Evolutionary conservation across 1,140 invertebrate species (phyloP).

Genomic region (Planococcus citri): DNA sequence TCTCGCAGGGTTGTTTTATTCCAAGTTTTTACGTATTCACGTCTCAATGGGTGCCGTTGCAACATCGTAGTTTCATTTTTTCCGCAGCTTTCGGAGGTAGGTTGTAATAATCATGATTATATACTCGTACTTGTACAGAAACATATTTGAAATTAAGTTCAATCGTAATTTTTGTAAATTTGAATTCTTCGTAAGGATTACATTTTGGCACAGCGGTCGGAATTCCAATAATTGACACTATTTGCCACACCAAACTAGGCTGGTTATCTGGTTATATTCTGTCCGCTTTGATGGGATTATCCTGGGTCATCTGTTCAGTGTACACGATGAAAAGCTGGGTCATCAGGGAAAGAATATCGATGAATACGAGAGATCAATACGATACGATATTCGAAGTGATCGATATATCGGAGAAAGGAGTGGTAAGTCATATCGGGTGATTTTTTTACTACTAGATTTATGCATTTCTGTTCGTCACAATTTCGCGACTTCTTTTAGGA

Average conservation of each 20-base stretch:
- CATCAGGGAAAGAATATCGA: not conserved
- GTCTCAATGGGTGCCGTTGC: not conserved
- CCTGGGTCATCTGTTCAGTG: not conserved
- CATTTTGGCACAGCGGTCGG: not conserved
- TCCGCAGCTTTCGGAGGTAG: conserved; percentile 9
- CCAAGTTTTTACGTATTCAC: conserved; percentile 14
- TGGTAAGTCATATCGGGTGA: not conserved
- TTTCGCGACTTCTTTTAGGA: not conserved
- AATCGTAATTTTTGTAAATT: too few relatives aligned
- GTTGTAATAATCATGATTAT: too few relatives aligned
- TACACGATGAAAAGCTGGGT: not conserved
- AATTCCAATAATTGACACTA: not conserved
- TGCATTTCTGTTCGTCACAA: not conserved
- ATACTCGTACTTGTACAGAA: too few relatives aligned
- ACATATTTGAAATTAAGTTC: too few relatives aligned
- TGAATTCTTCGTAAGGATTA: too few relatives aligned
- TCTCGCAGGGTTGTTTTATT: conserved; percentile 5
- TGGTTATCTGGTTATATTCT: not conserved
- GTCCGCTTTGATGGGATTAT: not conserved
- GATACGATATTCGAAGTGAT: not conserved
- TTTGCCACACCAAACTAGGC: not conserved
- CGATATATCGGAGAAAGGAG: not conserved
- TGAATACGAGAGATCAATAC: not conserved
- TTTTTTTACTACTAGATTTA: not conserved
- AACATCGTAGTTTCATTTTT: not conserved